A percentile compares a stretch with the other conserved stretches of the same genome.
Conservation (phyloP, 2,888 invertebrate species). For the Notodonta dromedarius region DNA sequence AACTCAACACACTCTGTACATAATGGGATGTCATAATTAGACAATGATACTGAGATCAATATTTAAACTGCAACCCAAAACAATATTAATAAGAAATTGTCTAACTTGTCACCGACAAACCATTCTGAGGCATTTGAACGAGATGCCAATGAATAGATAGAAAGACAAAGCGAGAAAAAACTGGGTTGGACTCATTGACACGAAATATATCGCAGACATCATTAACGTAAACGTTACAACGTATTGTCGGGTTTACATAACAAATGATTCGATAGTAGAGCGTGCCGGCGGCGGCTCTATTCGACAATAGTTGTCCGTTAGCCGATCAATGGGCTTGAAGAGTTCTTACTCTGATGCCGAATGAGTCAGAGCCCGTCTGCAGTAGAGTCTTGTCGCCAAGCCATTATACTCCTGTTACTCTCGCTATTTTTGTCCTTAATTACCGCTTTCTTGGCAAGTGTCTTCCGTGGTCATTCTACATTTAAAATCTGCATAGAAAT, state of each 20-base stretch:
- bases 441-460: not conserved
- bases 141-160: conserved; percentile 28
- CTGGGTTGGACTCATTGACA: conserved; percentile 47
- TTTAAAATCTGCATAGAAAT: no score
- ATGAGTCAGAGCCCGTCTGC: conserved; percentile 37
- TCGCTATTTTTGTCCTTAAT: conserved; percentile 5
- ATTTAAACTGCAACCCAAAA: conserved; percentile 34
- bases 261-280: conserved; percentile 63
- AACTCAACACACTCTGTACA: conserved; percentile 10
- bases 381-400: conserved; percentile 34
- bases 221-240: conserved; percentile 56
- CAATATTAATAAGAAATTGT: conserved; percentile 36
- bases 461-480: not conserved
- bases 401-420: conserved; percentile 11
- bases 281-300: conserved; percentile 46
- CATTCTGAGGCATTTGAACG: conserved; percentile 32
- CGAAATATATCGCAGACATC: conserved; percentile 46
- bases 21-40: conserved; percentile 16
- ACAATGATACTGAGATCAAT: conserved; percentile 32
- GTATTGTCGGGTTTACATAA: conserved; percentile 71
- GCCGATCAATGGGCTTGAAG: conserved; percentile 47
- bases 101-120: conserved; percentile 16
- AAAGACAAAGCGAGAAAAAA: conserved; percentile 40
- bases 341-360: conserved; percentile 19
- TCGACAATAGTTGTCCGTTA: conserved; percentile 60